A percentile compares a stretch with the other conserved stretches of the same genome.
These are phyloP conservation scores for Alitta virens DNA, from an alignment of 2,888 invertebrate species.

Conservation along the genomic window DNA sequence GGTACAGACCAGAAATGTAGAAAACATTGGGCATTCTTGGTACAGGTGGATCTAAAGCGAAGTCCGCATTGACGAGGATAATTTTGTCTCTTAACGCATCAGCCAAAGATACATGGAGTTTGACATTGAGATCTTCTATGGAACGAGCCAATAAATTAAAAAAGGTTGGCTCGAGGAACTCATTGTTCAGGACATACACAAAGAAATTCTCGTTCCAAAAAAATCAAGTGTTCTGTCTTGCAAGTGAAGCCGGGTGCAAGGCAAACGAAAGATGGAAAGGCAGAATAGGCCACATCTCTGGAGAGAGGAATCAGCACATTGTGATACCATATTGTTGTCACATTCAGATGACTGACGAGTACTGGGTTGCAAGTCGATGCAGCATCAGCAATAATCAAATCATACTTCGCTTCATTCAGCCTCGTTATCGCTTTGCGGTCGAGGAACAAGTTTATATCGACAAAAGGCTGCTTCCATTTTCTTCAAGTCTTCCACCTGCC, in stretches of 20 bases:
- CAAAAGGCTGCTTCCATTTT: too few species aligned
- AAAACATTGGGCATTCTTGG: constrained; percentile 12
- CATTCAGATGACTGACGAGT: neutral
- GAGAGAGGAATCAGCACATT: neutral
- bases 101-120: too few species aligned
- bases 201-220: constrained; percentile 3
- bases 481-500: too few species aligned
- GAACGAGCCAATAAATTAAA: too few species aligned
- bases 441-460: neutral
- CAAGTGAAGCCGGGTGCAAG: neutral
- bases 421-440: neutral
- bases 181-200: too few species aligned
- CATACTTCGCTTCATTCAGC: neutral
- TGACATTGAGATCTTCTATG: too few species aligned
- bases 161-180: too few species aligned
- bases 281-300: neutral
- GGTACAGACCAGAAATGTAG: constrained; percentile 10
- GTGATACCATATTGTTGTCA: neutral
- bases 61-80: constrained; percentile 8
- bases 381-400: neutral
- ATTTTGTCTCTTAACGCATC: neutral
- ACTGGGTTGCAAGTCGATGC: neutral
- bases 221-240: constrained; percentile 4
- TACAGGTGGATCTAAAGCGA: constrained; percentile 2
- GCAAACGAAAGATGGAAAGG: neutral